Evolutionary conservation across 2,113 vertebrate genomes (phyloP), one percentile per base, ranked within the genome.

Genomic region (Macrotus californicus): DNA sequence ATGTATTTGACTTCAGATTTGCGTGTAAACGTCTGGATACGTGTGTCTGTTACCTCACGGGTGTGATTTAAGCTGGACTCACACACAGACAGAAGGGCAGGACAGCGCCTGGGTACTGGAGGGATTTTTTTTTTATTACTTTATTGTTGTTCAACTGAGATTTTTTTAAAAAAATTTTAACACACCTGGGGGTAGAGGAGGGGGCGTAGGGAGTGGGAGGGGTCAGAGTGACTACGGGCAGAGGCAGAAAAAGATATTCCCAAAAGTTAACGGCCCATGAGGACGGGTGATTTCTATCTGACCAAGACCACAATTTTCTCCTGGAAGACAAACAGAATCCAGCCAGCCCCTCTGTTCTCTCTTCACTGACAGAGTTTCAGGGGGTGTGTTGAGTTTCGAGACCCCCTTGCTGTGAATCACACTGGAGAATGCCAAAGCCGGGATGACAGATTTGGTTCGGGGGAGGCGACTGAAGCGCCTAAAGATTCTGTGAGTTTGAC

Each of bases 191-290:
- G 39, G 81, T 80, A 69, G 52, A 70, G 34, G 22, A 79, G 19
- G n/a, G 34, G 67, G 34, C 31, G 36, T 3, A 6, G 70, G 41
- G 1, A 7, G 56, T 36, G 12, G 43, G 46, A 66, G 26, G 22
- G 19, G 0, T 52, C 8, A 7, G 73, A 70, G 43, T 19, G 54
- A 39, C n/a, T 31, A 2, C 4, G 18, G 41, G 87, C 86, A 48
- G 50, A 88, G 88, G 39, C 43, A 73, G 91, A 77, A 86, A 80
- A 88, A 77, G 91, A 81, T 76, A 84, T 29, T 52, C 79, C 64
- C 29, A 34, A 31, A 91, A 89, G 18, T 70, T 96, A 96, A 92
- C 94, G 76, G 93, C 22, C 90, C 91, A 43, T 96, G 69, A 96
- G 73, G 36, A 94, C 2, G 34, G 66, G 89, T 84, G 64, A 82